These are phyloP conservation scores for Tenodera sinensis DNA, from an alignment of 2,888 invertebrate species.

Conservation along the genomic window DNA sequence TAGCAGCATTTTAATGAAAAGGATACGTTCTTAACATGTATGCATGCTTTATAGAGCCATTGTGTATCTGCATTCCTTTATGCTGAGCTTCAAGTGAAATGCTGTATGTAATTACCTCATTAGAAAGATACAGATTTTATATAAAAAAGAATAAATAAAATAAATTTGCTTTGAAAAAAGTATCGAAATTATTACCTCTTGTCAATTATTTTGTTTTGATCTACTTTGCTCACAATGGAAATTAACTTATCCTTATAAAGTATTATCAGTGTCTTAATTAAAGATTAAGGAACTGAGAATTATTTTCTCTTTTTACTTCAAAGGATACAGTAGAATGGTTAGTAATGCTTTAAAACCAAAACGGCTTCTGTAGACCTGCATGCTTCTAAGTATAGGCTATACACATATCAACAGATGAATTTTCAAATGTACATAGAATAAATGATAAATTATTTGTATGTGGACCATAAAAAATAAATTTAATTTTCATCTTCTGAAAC, in stretches of 20 bases:
- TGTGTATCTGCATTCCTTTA: too few relatives aligned
- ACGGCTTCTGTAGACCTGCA: neutral
- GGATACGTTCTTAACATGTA: too few relatives aligned
- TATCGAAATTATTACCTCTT: too few relatives aligned
- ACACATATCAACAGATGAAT: neutral
- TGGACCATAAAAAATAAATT: neutral
- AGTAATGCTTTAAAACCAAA: neutral
- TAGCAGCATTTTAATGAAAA: too few relatives aligned
- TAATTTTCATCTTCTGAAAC: conserved; percentile 5
- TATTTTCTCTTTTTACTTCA: neutral
- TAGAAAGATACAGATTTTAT: too few relatives aligned
- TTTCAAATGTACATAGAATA: neutral
- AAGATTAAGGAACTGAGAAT: neutral
- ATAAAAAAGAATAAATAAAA: too few relatives aligned
- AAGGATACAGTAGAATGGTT: neutral
- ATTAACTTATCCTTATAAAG: neutral
- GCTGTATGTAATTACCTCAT: too few relatives aligned
- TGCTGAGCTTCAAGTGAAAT: too few relatives aligned
- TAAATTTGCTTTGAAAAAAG: too few relatives aligned
- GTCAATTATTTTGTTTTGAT: neutral
- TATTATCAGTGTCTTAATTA: neutral
- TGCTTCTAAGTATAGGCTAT: neutral
- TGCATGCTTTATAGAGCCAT: too few relatives aligned
- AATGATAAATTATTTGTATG: neutral
- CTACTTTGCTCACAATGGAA: neutral